Percentiles rank a stretch among this genome's conserved stretches.
phyloP scores from a whole-genome alignment of 2,888 invertebrate genomes.

The Nephrotoma appendiculata region DNA sequence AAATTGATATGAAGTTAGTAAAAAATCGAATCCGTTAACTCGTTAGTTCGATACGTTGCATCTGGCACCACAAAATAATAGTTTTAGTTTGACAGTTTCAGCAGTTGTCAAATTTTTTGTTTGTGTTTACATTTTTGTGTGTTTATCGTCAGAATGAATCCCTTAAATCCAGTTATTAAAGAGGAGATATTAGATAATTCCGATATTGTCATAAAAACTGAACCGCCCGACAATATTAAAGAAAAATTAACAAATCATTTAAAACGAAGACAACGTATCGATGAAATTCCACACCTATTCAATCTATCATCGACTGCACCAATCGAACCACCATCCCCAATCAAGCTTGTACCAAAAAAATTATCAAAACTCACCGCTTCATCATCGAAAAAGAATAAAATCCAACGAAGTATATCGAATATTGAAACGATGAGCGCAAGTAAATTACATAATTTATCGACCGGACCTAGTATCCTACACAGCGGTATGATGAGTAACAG shows the following conservation, averaged over 20 bases:
- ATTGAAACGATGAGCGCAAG: not conserved
- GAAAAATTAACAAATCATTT: conserved; percentile 28
- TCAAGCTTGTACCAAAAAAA: not conserved
- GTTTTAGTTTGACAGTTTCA: not conserved
- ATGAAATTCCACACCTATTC: not conserved
- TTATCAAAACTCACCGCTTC: not conserved
- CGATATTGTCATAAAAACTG: not conserved
- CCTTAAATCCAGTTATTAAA: not conserved
- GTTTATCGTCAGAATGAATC: not conserved
- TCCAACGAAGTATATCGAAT: not conserved
- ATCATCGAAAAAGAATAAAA: not conserved
- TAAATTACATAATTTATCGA: conserved; percentile 9
- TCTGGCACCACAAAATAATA: not conserved
- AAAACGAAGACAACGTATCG: conserved; percentile 22
- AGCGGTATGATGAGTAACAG: conserved; percentile 11
- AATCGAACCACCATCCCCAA: not conserved
- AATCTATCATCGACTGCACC: not conserved
- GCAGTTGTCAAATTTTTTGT: not conserved
- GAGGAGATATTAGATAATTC: not conserved
- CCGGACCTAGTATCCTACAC: not conserved
- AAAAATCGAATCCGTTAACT: not conserved
- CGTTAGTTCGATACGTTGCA: not conserved
- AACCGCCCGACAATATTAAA: conserved; percentile 20
- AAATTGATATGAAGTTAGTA: not conserved
- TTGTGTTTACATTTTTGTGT: not conserved